These are phyloP conservation scores for Crypturellus tataupa DNA, from an alignment of 2,797 vertebrate species.

Conservation along the genomic window DNA sequence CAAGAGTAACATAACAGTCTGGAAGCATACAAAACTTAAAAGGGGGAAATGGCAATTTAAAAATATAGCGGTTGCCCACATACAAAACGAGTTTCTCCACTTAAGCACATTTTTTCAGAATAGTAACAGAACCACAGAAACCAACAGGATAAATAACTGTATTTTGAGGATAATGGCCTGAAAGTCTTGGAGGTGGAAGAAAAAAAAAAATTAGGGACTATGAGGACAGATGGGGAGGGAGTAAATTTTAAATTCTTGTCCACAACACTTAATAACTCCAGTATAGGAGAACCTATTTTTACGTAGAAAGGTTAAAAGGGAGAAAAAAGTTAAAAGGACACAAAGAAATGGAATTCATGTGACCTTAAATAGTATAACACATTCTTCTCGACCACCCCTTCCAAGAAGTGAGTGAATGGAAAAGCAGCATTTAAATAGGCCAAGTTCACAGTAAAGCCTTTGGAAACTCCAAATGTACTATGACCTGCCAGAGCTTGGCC, in stretches of 20 bases:
- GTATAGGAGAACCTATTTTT: background rate
- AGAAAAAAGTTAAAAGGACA: background rate
- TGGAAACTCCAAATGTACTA: background rate
- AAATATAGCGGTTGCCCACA: background rate
- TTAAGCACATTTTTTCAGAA: background rate
- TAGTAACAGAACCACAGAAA: background rate
- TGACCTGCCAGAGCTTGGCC: background rate
- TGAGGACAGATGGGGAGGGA: background rate
- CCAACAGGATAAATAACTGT: background rate
- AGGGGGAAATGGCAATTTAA: background rate
- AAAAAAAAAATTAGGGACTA: background rate
- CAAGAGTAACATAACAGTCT: background rate
- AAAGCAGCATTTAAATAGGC: background rate
- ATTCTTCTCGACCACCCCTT: background rate
- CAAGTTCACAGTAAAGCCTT: background rate
- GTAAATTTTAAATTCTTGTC: background rate
- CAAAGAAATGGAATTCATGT: background rate
- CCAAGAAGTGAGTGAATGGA: background rate
- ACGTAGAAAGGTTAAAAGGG: background rate
- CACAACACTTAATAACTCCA: background rate
- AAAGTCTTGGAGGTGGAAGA: background rate
- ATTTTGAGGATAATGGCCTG: background rate
- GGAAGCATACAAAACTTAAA: background rate
- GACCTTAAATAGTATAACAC: background rate
- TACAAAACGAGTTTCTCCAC: background rate